Percentiles rank a stretch among this genome's conserved stretches.
These are phyloP conservation scores for Paramormyrops hopkinsi DNA, from an alignment of 2,797 vertebrate genomes.

Conservation along the genomic window DNA sequence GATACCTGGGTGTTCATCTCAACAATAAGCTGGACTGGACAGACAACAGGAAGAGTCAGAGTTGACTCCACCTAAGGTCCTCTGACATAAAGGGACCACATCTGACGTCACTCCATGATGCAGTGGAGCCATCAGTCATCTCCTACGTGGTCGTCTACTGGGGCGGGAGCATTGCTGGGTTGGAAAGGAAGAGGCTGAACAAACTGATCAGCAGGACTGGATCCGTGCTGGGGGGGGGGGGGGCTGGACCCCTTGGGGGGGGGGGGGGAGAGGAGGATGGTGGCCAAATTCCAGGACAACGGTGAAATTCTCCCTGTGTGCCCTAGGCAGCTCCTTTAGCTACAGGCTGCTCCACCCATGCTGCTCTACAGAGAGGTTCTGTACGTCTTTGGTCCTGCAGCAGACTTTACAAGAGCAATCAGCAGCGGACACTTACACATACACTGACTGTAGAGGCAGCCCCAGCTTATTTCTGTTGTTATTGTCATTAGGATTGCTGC, in stretches of 20 bases:
- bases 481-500: background rate
- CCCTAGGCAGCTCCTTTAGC: background rate
- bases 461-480: background rate
- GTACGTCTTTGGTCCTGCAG: background rate
- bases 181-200: background rate
- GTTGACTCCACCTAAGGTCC: background rate
- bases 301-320: background rate
- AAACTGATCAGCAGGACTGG: background rate
- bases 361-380: background rate
- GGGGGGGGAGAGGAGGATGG: background rate
- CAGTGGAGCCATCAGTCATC: background rate
- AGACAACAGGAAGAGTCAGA: background rate
- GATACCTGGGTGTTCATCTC: background rate
- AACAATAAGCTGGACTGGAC: background rate
- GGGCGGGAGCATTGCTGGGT: background rate
- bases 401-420: background rate
- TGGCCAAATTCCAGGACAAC: background rate
- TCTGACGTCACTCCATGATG: background rate
- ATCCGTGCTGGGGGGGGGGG: background rate
- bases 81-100: background rate
- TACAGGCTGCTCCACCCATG: background rate
- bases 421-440: background rate
- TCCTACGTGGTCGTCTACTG: background rate
- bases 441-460: background rate
- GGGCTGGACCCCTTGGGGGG: background rate